Base-by-base conservation (phyloP, 1,140 invertebrate genomes). In the Glomeris maerens region DNA sequence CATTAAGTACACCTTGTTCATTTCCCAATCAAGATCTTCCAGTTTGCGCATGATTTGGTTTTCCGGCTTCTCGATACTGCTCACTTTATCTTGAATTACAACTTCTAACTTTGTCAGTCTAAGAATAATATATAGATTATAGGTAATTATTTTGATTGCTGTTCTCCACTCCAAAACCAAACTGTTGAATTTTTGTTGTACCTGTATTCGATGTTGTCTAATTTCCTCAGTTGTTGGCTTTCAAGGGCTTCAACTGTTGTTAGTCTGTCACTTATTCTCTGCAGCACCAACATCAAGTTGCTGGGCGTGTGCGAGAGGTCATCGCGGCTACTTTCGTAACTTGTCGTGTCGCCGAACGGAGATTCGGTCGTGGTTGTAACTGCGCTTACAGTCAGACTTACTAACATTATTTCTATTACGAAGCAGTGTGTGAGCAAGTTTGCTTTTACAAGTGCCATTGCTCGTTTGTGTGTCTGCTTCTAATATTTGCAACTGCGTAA, bases 151-250 rank as follows among this genome's bases (percentile, higher is more conserved):
- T 42, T 4, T 10, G 40, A 46, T 26, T 38, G 17, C 21, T 26
- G 26, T 23, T 26, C 4, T 5, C n/a, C 10, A n/a, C n/a, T 36
- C 14, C 5, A 4, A 23, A 23, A 23, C 26, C 4, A 5, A 3
- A 46, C 44, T 25, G 21, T 4, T 4, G n/a, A 25, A 46, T 17
- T 54, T 13, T 70, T 21, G 17, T 3, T 48, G 65, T 52, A 72
- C 70, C 69, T 69, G 53, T 72, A 69, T 52, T 72, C 66, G 52
- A 72, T 62, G 14, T 55, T 61, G 58, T 71, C 67, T 40, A 72
- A 58, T 27, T 64, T 62, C 42, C 64, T 53, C 5, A 65, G 57
- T 53, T 65, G 59, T 57, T 71, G 67, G 48, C 65, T 62, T 53
- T 70, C 64, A 36, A 70, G 53, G 45, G 66, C 59, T 50, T 65